Evolutionary conservation across 2,797 vertebrate genomes (phyloP).

Genomic region (Melanotaenia pygmaea): DNA sequence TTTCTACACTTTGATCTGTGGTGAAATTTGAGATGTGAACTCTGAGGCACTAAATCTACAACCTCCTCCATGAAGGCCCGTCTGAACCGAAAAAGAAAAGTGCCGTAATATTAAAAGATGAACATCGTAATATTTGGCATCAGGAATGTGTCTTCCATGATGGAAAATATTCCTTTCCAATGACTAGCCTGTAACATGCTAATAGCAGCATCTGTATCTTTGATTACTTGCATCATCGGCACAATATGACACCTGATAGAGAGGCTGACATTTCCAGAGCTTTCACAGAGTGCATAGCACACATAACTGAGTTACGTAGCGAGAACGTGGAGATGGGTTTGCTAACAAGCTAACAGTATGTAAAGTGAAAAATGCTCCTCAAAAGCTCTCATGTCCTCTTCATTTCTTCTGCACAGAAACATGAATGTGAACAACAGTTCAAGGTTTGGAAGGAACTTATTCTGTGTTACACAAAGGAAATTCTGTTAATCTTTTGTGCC

Average conservation of each 20-base stretch:
- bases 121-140: accelerated
- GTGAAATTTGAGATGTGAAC: not conserved
- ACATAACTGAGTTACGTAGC: constrained; percentile 5
- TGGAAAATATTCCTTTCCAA: not conserved
- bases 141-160: not conserved
- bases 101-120: not conserved
- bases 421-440: not conserved
- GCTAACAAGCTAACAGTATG: not conserved
- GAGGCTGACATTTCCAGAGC: constrained; percentile 49
- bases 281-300: constrained; percentile 21
- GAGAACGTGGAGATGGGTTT: not conserved
- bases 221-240: constrained; percentile 24
- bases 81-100: not conserved
- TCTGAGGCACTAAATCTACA: not conserved
- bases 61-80: not conserved
- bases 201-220: constrained; percentile 11
- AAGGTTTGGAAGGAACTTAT: not conserved
- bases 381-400: not conserved
- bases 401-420: not conserved
- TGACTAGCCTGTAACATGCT: not conserved
- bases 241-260: constrained; percentile 32
- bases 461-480: too few relatives aligned
- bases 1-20: not conserved
- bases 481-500: too few relatives aligned
- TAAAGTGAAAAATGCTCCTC: not conserved